Percentiles rank a stretch among this genome's conserved stretches.
phyloP scores from a whole-genome alignment of 2,888 invertebrate species.

The Anthophora plumipes region DNA sequence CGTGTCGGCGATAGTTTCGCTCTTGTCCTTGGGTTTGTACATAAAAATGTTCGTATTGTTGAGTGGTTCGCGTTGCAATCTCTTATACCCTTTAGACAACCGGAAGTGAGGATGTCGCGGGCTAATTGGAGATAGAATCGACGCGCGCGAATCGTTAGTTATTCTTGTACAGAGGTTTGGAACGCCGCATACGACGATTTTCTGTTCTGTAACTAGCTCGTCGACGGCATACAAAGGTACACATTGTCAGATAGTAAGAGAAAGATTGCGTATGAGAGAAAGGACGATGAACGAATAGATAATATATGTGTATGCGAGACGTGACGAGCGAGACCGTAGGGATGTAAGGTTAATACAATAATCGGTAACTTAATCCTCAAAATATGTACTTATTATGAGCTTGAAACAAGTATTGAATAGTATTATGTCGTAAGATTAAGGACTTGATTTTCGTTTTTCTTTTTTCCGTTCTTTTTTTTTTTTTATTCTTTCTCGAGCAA shows the following conservation, averaged over 20 bases:
- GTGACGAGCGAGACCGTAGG: constrained; percentile 41
- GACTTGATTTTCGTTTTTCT: constrained; percentile 33
- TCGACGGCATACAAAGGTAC: constrained; percentile 67
- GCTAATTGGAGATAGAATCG: constrained; percentile 51
- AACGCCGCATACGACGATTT: constrained; percentile 75
- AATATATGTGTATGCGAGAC: constrained; percentile 30
- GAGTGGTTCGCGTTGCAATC: constrained; percentile 39
- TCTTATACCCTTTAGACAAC: background rate
- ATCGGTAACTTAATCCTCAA: constrained; percentile 78
- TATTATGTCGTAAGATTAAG: constrained; percentile 76
- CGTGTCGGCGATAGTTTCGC: constrained; percentile 58
- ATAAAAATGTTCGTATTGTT: constrained; percentile 65
- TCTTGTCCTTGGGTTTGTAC: constrained; percentile 73
- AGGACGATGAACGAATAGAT: constrained; percentile 2
- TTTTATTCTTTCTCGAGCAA: too few relatives aligned
- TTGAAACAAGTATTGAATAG: constrained; percentile 83
- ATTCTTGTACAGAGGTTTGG: constrained; percentile 67
- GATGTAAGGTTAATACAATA: constrained; percentile 75
- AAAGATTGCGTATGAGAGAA: constrained; percentile 26
- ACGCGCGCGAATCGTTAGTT: constrained; percentile 56
- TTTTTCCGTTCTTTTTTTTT: too few relatives aligned
- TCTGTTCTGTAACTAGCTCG: constrained; percentile 79
- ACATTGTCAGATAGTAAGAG: constrained; percentile 52
- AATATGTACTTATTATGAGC: constrained; percentile 84
- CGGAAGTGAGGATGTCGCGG: constrained; percentile 15